phyloP scores from a whole-genome alignment of 2,113 vertebrate species.

The Periophthalmus modestus region DNA sequence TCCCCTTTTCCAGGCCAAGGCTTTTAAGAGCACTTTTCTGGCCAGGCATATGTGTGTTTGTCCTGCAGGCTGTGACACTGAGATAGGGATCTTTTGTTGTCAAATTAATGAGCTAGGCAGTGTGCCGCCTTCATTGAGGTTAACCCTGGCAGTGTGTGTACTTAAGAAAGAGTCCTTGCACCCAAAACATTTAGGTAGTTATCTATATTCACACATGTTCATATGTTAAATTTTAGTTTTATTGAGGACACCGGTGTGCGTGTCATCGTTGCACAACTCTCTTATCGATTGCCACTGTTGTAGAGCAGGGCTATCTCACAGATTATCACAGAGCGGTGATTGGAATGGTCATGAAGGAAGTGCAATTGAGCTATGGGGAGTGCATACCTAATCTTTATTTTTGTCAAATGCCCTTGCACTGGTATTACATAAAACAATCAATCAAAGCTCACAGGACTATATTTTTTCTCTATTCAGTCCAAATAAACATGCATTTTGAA shows the following conservation, averaged over 20 bases:
- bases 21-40: constrained; percentile 20
- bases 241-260: neutral
- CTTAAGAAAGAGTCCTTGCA: constrained; percentile 18
- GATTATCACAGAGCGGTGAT: neutral
- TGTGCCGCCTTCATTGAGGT: constrained; percentile 22
- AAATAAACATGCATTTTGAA: neutral
- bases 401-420: constrained; percentile 1
- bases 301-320: constrained; percentile 3
- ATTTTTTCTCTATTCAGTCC: neutral
- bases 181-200: neutral
- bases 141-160: constrained; percentile 31
- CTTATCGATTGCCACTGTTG: neutral
- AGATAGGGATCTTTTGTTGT: constrained; percentile 63
- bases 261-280: neutral
- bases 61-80: constrained; percentile 49
- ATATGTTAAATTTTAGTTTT: neutral
- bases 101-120: constrained; percentile 60
- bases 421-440: neutral
- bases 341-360: constrained; percentile 2
- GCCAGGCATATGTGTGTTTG: constrained; percentile 22
- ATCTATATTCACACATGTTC: constrained; percentile 1
- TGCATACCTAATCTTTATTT: neutral
- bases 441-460: neutral
- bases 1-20: constrained; percentile 10
- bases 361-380: neutral